Conservation (phyloP, 1,140 invertebrate genomes). For the Steinernema khuongi region DNA sequence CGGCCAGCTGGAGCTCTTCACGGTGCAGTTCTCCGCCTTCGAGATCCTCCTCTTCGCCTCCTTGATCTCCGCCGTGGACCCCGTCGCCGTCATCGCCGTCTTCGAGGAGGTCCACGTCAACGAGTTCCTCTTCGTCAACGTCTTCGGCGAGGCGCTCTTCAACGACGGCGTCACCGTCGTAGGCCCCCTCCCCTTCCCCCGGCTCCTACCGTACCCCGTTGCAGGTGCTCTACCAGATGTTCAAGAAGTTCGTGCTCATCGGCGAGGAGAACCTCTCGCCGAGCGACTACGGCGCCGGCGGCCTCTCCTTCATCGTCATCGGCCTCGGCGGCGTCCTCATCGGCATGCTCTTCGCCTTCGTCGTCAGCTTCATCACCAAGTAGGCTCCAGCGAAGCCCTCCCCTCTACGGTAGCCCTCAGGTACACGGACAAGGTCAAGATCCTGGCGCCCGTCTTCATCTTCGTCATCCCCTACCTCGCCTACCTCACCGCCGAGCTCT, state of each 20-base stretch:
- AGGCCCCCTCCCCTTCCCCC: not conserved
- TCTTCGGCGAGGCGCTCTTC: constrained; percentile 92
- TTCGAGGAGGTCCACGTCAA: constrained; percentile 78
- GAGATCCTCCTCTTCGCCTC: constrained; percentile 89
- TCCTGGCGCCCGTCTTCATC: constrained; percentile 51
- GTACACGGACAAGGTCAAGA: constrained; percentile 35
- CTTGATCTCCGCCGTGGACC: constrained; percentile 94
- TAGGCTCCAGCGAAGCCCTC: constrained; percentile 22
- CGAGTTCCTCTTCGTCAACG: constrained; percentile 94
- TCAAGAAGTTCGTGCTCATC: constrained; percentile 72
- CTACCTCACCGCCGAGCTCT: constrained; percentile 51
- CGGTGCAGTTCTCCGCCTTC: constrained; percentile 59
- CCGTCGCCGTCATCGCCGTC: constrained; percentile 87
- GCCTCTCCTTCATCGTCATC: constrained; percentile 86
- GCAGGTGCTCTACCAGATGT: constrained; percentile 82
- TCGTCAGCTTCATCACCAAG: constrained; percentile 68
- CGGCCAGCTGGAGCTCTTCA: constrained; percentile 39
- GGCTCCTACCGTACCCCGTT: not conserved
- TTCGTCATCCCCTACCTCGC: constrained; percentile 51
- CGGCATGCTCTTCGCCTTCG: constrained; percentile 87
- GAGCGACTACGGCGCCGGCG: constrained; percentile 70
- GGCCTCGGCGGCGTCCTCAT: constrained; percentile 86
- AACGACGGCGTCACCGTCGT: constrained; percentile 91
- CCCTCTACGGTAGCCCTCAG: constrained; percentile 30
- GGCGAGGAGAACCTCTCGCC: constrained; percentile 28